These are phyloP conservation scores for Drosophila parvula DNA, from an alignment of 1,140 invertebrate genomes.

Conservation along the genomic window DNA sequence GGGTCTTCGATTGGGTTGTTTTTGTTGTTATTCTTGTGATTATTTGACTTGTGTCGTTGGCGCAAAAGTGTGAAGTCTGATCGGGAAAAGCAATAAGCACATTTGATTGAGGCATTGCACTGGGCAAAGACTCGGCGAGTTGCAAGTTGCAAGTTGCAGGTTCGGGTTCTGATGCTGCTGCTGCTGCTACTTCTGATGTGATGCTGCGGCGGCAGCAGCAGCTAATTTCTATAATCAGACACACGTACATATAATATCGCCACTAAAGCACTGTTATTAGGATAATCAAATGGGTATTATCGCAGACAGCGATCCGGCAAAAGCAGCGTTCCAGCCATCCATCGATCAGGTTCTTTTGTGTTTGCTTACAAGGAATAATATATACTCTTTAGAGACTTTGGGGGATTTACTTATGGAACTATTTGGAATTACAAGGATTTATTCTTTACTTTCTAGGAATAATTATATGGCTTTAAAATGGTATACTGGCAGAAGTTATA, in stretches of 20 bases:
- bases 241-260: conserved; percentile 84
- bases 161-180: conserved; percentile 6
- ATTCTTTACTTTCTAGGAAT: neutral
- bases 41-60: conserved; percentile 38
- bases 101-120: conserved; percentile 57
- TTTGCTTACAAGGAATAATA: neutral
- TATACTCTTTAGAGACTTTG: conserved; percentile 4
- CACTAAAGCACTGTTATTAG: conserved; percentile 84
- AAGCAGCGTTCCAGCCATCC: conserved; percentile 25
- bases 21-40: neutral
- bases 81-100: conserved; percentile 48
- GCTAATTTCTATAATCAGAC: conserved; percentile 84
- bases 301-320: conserved; percentile 68
- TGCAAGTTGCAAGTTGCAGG: conserved; percentile 3
- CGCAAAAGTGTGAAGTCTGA: conserved; percentile 78
- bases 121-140: conserved; percentile 9
- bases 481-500: neutral
- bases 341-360: conserved; percentile 25
- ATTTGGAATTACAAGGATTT: neutral
- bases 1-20: conserved; percentile 9
- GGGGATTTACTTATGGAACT: neutral
- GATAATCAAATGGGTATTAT: conserved; percentile 84
- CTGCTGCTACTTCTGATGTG: conserved; percentile 19
- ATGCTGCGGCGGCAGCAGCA: conserved; percentile 29
- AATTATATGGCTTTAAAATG: neutral